These are phyloP conservation scores for Acanthosepion lycidas DNA, from an alignment of 2,888 invertebrate species.

Conservation along the genomic window DNA sequence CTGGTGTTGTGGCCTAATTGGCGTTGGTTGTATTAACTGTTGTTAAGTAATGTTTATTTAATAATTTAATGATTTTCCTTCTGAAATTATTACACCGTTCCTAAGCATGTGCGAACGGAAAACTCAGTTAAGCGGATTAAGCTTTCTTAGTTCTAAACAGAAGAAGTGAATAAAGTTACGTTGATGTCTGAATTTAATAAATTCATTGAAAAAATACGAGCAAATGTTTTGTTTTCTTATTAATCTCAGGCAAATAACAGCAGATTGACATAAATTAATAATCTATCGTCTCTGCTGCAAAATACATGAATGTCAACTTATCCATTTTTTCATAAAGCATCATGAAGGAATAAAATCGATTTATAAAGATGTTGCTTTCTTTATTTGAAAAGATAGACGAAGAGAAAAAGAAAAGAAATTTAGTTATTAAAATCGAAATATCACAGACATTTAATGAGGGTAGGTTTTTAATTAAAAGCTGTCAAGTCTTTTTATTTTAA, in stretches of 20 bases:
- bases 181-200: neutral
- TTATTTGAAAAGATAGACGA: neutral
- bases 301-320: neutral
- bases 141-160: neutral
- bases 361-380: neutral
- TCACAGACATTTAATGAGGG: neutral
- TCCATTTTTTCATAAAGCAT: neutral
- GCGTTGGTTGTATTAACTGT: too few relatives aligned
- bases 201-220: neutral
- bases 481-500: neutral
- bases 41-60: too few relatives aligned
- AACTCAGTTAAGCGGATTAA: neutral
- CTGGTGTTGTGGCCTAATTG: too few relatives aligned
- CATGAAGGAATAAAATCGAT: neutral
- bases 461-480: neutral
- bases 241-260: neutral
- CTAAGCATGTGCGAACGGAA: too few relatives aligned
- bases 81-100: too few relatives aligned
- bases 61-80: too few relatives aligned
- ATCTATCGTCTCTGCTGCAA: neutral
- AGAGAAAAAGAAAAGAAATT: neutral
- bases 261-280: neutral
- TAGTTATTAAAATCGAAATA: neutral
- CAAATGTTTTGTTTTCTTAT: constrained; percentile 33
- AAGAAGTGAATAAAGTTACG: neutral